phyloP scores from a whole-genome alignment of 2,113 vertebrate genomes.

The Lathamus discolor region DNA sequence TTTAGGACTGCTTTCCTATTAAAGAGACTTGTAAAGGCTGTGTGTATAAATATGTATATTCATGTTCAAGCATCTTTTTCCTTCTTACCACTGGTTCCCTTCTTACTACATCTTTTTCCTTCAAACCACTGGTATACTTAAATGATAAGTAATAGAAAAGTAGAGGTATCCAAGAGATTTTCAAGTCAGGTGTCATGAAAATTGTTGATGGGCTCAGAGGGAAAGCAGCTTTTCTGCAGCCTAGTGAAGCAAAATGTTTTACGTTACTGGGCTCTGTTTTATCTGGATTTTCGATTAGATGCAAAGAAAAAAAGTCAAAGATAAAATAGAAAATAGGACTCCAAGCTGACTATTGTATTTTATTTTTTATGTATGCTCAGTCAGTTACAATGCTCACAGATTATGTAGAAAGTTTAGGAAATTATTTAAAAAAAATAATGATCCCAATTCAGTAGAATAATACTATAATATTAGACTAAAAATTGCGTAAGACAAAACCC shows the following conservation, averaged over 20 bases:
- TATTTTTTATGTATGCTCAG: background rate
- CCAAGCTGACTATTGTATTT: background rate
- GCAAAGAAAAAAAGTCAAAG: background rate
- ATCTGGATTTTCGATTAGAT: background rate
- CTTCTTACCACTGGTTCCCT: background rate
- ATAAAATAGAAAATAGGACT: background rate
- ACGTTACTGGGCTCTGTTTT: background rate
- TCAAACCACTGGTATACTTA: background rate
- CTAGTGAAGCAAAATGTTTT: background rate
- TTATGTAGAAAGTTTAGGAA: background rate
- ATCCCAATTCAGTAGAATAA: background rate
- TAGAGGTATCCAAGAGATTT: background rate
- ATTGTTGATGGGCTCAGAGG: background rate
- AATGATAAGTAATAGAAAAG: background rate
- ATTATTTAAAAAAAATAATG: background rate
- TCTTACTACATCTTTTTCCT: background rate
- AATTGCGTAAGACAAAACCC: background rate
- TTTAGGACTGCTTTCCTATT: background rate
- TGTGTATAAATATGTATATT: background rate
- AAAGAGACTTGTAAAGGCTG: background rate
- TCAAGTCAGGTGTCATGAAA: background rate
- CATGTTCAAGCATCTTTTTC: background rate
- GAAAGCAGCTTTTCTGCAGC: background rate
- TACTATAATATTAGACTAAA: background rate
- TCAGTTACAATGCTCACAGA: background rate